A percentile compares a stretch with the other conserved stretches of the same genome.
Evolutionary conservation across 2,888 invertebrate genomes (phyloP).

Genomic region (Carcina quercana): DNA sequence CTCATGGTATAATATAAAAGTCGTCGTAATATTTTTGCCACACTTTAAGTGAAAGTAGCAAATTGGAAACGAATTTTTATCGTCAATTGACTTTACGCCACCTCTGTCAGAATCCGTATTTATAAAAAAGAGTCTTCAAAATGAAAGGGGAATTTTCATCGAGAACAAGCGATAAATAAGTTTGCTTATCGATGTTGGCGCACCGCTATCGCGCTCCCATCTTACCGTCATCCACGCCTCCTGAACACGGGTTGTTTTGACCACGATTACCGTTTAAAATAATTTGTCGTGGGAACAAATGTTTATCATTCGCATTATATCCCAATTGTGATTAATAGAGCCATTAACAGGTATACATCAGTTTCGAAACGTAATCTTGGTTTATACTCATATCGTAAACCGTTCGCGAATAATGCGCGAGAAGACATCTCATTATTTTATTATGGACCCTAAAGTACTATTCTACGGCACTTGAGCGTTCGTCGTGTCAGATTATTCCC

Average conservation of each 20-base stretch:
- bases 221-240: slow-evolving; percentile 44
- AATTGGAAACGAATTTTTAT: too few species aligned
- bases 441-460: slow-evolving; percentile 54
- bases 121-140: slow-evolving; percentile 5
- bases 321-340: slow-evolving; percentile 26
- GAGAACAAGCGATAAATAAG: slow-evolving; percentile 37
- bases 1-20: too few species aligned
- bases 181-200: slow-evolving; percentile 43
- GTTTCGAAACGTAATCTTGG: slow-evolving; percentile 23
- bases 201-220: slow-evolving; percentile 42
- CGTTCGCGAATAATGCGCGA: slow-evolving; percentile 36
- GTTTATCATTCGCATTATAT: slow-evolving; percentile 25
- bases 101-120: too few species aligned
- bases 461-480: slow-evolving; percentile 50
- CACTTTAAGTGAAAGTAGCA: too few species aligned
- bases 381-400: slow-evolving; percentile 35
- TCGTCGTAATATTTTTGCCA: too few species aligned
- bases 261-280: slow-evolving; percentile 44
- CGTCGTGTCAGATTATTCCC: slow-evolving; percentile 58
- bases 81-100: too few species aligned
- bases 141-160: slow-evolving; percentile 24
- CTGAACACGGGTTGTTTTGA: slow-evolving; percentile 21
- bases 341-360: slow-evolving; percentile 14
- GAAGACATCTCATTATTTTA: slow-evolving; percentile 56
- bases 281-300: slow-evolving; percentile 43